Evolutionary conservation across 2,797 vertebrate species (phyloP).

Genomic region (Cygnus olor): DNA sequence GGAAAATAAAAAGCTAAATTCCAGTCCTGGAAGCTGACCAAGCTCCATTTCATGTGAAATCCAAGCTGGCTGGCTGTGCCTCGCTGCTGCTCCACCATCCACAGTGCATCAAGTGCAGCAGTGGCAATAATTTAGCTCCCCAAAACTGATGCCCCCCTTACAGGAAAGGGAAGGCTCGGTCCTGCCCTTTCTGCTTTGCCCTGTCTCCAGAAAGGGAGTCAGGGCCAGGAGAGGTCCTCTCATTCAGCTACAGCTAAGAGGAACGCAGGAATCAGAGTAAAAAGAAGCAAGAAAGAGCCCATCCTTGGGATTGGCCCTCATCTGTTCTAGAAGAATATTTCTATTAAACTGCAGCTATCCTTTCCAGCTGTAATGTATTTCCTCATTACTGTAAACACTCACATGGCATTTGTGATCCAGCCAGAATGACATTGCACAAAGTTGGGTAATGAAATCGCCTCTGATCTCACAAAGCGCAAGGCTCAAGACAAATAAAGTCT

Average conservation of each 20-base stretch:
- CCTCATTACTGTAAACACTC: conserved; percentile 37
- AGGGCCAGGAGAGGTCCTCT: neutral
- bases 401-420: conserved; percentile 9
- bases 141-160: neutral
- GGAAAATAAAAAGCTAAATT: conserved; percentile 11
- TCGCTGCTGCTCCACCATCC: neutral
- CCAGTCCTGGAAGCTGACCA: neutral
- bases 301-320: neutral
- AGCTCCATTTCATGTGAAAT: neutral
- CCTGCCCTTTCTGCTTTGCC: neutral
- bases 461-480: conserved; percentile 33
- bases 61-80: neutral
- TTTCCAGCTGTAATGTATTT: neutral
- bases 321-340: neutral
- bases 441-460: conserved; percentile 58
- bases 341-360: neutral
- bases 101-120: neutral
- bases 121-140: neutral
- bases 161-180: neutral
- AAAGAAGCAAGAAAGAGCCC: neutral
- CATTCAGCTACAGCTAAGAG: neutral
- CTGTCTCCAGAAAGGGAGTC: neutral
- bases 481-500: conserved; percentile 66
- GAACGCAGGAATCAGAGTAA: neutral
- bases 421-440: conserved; percentile 30